Evolutionary conservation across 2,113 vertebrate genomes (phyloP).

Genomic region (Pelmatolapia mariae): DNA sequence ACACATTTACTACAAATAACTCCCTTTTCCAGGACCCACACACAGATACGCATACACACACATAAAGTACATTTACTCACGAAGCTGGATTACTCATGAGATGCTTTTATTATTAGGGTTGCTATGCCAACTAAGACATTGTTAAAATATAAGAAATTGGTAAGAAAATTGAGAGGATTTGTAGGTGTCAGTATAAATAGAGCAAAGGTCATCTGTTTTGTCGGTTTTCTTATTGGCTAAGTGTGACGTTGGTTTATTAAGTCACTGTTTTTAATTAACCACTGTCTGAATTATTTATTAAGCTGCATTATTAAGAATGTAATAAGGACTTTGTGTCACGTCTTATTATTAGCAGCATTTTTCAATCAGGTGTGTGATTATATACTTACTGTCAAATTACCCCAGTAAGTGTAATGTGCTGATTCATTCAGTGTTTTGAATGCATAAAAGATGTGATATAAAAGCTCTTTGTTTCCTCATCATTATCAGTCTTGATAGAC

Average conservation of each 20-base stretch:
- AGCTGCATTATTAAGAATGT: not conserved
- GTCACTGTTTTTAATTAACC: not conserved
- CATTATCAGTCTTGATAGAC: not conserved
- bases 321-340: not conserved
- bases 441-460: not conserved
- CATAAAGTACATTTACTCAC: not conserved
- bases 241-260: not conserved
- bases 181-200: not conserved
- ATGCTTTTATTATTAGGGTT: not conserved
- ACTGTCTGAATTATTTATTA: not conserved
- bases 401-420: not conserved
- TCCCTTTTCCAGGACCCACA: not conserved
- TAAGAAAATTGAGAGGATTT: not conserved
- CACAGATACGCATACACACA: not conserved
- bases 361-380: not conserved
- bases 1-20: not conserved
- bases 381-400: not conserved
- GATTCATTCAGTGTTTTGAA: not conserved
- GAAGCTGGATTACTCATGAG: not conserved
- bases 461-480: not conserved
- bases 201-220: not conserved
- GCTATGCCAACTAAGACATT: not conserved
- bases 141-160: not conserved
- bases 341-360: not conserved
- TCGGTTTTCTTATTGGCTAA: not conserved